Percentiles rank a stretch among this genome's conserved stretches.
Conservation (phyloP, 2,113 vertebrate species). For the Micromys minutus region DNA sequence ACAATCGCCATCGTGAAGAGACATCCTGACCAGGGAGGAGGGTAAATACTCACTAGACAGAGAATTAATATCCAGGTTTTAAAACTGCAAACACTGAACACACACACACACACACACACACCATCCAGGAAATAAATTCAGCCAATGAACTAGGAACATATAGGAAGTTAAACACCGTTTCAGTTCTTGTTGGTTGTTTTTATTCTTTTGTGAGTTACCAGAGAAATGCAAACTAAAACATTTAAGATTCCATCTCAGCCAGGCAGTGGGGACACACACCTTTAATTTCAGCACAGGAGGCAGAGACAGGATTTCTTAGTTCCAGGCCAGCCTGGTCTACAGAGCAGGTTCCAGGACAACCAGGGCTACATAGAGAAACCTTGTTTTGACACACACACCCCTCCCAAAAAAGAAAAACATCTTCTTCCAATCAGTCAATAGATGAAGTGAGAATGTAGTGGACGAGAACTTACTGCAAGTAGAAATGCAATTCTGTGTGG, state of each 20-base stretch:
- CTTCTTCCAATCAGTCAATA: not conserved
- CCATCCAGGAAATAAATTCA: not conserved
- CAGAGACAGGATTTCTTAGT: no score
- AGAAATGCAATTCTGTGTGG: not conserved
- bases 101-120: no score
- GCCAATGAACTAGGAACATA: not conserved
- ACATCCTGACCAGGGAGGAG: no score
- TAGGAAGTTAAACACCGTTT: not conserved
- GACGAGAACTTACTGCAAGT: not conserved
- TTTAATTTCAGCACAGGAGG: no score
- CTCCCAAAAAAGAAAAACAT: not conserved
- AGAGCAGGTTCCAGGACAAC: no score
- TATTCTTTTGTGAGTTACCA: not conserved
- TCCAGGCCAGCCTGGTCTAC: no score
- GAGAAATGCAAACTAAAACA: not conserved
- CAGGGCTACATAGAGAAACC: no score
- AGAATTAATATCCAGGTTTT: not conserved
- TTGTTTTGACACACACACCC: not conserved
- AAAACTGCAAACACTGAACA: not conserved
- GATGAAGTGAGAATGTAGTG: not conserved
- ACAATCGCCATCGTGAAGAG: no score
- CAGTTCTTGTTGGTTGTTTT: not conserved
- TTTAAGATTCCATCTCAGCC: not conserved
- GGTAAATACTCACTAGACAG: not conserved
- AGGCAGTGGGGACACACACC: no score